phyloP scores from a whole-genome alignment of 2,888 invertebrate genomes.

The Atethmia centrago region DNA sequence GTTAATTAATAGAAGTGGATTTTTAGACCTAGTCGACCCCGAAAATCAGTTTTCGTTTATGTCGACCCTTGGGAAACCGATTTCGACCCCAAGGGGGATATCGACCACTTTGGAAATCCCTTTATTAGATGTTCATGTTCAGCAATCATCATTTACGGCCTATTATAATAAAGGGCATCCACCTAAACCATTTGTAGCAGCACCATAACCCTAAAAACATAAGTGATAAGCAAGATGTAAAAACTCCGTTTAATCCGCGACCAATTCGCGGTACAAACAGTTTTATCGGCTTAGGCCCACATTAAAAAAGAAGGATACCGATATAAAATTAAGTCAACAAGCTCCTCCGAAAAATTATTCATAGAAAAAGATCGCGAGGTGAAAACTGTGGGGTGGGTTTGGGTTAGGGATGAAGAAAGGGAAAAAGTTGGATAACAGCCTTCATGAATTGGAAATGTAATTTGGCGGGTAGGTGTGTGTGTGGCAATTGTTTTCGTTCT shows the following conservation, averaged over 20 bases:
- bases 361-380: conserved; percentile 86
- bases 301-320: conserved; percentile 78
- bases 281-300: conserved; percentile 60
- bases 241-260: conserved; percentile 50
- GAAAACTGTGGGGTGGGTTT: conserved; percentile 67
- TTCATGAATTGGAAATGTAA: conserved; percentile 91
- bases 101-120: no score
- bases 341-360: conserved; percentile 87
- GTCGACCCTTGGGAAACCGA: no score
- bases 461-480: conserved; percentile 83
- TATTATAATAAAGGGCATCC: conserved; percentile 16
- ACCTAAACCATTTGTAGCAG: conserved; percentile 21
- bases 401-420: conserved; percentile 70
- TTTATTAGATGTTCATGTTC: conserved; percentile 9
- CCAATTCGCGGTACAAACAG: conserved; percentile 60
- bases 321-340: conserved; percentile 90
- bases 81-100: no score
- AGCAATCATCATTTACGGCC: conserved; percentile 15
- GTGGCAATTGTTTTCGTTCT: conserved; percentile 83
- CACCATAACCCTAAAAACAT: conserved; percentile 45
- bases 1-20: no score
- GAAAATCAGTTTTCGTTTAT: no score
- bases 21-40: no score
- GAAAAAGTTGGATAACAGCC: conserved; percentile 80
- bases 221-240: conserved; percentile 45